These are phyloP conservation scores for Nymphicus hollandicus DNA, from an alignment of 2,113 vertebrate genomes.

Conservation along the genomic window DNA sequence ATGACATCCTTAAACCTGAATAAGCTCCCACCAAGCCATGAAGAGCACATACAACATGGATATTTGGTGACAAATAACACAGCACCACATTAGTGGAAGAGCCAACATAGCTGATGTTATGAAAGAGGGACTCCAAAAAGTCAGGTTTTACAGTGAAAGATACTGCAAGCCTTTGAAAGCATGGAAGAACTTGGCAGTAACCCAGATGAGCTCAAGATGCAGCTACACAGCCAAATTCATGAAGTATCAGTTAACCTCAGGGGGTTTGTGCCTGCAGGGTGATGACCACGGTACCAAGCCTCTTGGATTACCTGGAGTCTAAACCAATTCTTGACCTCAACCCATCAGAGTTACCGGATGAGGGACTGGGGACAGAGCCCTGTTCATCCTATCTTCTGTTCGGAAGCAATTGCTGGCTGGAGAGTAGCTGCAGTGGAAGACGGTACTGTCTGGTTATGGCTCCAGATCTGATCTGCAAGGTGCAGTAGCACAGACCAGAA, in stretches of 20 bases:
- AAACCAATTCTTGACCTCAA: neutral
- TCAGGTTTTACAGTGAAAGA: neutral
- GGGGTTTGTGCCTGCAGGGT: neutral
- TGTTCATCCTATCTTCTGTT: neutral
- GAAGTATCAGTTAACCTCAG: neutral
- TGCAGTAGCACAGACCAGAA: neutral
- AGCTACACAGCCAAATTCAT: neutral
- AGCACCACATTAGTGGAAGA: neutral
- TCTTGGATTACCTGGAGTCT: neutral
- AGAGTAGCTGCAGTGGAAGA: neutral
- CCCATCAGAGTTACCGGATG: neutral
- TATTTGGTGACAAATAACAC: neutral
- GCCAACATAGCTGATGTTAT: neutral
- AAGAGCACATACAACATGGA: rapidly evolving
- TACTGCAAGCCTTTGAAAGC: neutral
- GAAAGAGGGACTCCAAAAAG: neutral
- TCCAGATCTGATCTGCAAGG: neutral
- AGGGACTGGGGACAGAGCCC: neutral
- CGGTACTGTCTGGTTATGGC: neutral
- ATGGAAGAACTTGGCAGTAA: neutral
- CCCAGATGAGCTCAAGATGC: neutral
- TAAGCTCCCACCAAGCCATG: neutral
- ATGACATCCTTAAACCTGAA: neutral
- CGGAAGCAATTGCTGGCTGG: neutral
- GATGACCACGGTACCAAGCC: neutral